These are phyloP conservation scores for Heliconius nattereri DNA, from an alignment of 1,140 invertebrate species.

Conservation along the genomic window DNA sequence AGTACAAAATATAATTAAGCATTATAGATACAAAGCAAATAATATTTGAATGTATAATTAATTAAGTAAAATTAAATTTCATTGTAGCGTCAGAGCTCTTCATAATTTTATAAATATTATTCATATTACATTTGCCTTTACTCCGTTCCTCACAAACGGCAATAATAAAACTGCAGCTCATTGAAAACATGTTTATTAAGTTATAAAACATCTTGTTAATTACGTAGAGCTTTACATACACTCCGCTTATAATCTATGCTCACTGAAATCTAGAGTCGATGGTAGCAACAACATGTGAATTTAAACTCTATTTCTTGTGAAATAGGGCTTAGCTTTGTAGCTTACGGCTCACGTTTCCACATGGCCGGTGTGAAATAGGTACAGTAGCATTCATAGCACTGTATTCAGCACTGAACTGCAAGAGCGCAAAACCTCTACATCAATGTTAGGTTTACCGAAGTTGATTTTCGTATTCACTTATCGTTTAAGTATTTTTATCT, in stretches of 20 bases:
- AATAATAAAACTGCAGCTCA: neutral
- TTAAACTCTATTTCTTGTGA: neutral
- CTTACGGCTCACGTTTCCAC: conserved; percentile 1
- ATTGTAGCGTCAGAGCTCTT: too few species aligned
- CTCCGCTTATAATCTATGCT: neutral
- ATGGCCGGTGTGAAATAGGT: conserved; percentile 22
- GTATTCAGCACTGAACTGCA: conserved; percentile 19
- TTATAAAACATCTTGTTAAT: conserved; percentile 15
- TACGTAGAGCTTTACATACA: conserved; percentile 9
- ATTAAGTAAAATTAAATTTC: too few species aligned
- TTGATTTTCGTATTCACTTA: neutral
- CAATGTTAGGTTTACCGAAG: neutral
- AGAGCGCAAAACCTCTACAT: conserved; percentile 7
- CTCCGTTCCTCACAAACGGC: neutral
- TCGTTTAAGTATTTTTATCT: neutral
- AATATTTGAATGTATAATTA: too few species aligned
- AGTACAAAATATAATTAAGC: too few species aligned
- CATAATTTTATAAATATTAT: neutral
- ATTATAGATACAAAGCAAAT: too few species aligned
- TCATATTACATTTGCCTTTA: neutral
- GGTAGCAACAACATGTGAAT: neutral
- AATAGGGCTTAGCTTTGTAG: neutral
- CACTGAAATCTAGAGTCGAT: neutral
- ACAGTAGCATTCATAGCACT: conserved; percentile 10
- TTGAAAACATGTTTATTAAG: conserved; percentile 5